These are phyloP conservation scores for Lycopodina hypogea DNA, from an alignment of 37 sponge, comb jelly and placozoan genomes.

Conservation along the genomic window DNA sequence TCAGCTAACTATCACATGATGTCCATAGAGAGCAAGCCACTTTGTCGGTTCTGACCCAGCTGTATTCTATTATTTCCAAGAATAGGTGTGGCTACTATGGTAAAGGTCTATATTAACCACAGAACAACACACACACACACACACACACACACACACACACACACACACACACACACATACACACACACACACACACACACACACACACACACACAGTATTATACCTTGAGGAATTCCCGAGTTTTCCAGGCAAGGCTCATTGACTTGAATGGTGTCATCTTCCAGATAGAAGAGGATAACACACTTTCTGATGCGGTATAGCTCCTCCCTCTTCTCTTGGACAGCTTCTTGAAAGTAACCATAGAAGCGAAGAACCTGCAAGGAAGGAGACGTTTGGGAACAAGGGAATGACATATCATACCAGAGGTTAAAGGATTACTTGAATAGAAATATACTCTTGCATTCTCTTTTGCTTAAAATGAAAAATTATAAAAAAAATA, in stretches of 20 bases:
- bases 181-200: no score
- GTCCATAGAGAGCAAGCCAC: no score
- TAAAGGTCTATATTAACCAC: no score
- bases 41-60: no score
- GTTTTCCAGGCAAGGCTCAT: conserved; percentile 82
- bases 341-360: conserved; percentile 96
- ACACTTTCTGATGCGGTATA: conserved; percentile 81
- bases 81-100: no score
- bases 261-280: conserved; percentile 95
- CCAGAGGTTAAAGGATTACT: not conserved
- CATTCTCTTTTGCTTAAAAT: no score
- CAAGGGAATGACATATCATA: not conserved
- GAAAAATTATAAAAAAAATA: not conserved
- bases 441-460: not conserved
- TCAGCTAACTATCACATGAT: no score
- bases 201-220: no score
- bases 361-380: conserved; percentile 87
- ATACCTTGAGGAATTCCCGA: conserved; percentile 96
- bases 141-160: no score
- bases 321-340: conserved; percentile 88
- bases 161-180: no score
- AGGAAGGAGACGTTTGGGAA: not conserved
- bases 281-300: conserved; percentile 92
- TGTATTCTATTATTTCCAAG: no score
- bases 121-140: no score